These are phyloP conservation scores for Oceanodroma tethys DNA, from an alignment of 2,113 vertebrate genomes.

Conservation along the genomic window DNA sequence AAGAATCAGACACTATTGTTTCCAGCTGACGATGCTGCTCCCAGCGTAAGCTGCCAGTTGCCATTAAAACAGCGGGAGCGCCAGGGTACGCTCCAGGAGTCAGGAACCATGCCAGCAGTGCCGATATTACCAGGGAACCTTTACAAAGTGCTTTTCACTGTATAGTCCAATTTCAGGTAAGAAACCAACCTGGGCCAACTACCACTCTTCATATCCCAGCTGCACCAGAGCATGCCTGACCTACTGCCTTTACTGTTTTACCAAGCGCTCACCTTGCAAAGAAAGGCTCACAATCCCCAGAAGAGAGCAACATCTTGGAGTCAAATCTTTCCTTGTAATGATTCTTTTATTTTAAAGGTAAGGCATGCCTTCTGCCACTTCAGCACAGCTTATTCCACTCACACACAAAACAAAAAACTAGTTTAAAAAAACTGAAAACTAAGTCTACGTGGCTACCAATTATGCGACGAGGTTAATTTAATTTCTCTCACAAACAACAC, in stretches of 20 bases:
- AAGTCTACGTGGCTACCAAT: neutral
- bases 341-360: neutral
- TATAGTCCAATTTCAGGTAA: neutral
- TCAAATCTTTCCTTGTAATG: neutral
- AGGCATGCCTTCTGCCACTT: neutral
- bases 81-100: constrained; percentile 28
- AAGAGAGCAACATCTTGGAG: neutral
- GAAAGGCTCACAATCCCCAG: neutral
- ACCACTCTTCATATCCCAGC: neutral
- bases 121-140: neutral
- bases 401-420: neutral
- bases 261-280: neutral
- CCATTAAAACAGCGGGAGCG: constrained; percentile 54
- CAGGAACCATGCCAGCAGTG: neutral
- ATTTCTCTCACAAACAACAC: constrained; percentile 14
- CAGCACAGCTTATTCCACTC: neutral
- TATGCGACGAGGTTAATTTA: neutral
- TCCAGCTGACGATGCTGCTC: constrained; percentile 37
- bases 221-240: neutral
- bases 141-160: neutral
- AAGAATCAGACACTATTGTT: constrained; percentile 72
- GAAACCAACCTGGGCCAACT: neutral
- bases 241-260: neutral
- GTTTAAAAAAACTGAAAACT: neutral
- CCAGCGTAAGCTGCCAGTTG: constrained; percentile 55